A percentile compares a stretch with the other conserved stretches of the same genome.
Evolutionary conservation across 1,140 invertebrate genomes (phyloP).

Genomic region (Camponotus floridanus): DNA sequence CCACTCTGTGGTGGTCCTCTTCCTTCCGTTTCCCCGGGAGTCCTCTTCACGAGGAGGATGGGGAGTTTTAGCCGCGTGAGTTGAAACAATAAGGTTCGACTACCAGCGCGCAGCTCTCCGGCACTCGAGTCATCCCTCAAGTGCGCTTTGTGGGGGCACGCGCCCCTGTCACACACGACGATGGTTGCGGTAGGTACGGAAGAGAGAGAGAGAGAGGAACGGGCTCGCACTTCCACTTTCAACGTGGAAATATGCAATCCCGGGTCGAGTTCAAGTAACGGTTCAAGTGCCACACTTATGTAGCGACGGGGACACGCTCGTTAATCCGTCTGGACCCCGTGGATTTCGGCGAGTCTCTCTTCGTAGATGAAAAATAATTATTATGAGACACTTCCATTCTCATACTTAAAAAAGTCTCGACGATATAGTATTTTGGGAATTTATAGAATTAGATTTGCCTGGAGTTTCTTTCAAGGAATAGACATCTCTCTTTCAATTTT

Average conservation of each 20-base stretch:
- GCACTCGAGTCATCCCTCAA: conserved; percentile 82
- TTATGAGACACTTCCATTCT: background rate
- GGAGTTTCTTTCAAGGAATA: background rate
- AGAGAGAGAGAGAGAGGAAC: conserved; percentile 49
- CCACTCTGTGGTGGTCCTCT: conserved; percentile 71
- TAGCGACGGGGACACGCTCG: background rate
- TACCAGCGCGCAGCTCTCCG: conserved; percentile 71
- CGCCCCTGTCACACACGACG: conserved; percentile 77
- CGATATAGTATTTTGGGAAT: background rate
- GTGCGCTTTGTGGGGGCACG: conserved; percentile 83
- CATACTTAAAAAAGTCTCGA: background rate
- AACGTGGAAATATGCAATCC: conserved; percentile 25
- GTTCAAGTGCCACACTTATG: background rate
- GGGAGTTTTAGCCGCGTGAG: conserved; percentile 52
- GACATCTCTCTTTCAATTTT: background rate
- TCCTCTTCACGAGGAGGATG: conserved; percentile 68
- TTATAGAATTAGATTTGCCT: background rate
- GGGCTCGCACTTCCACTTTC: conserved; percentile 38
- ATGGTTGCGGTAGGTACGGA: conserved; percentile 75
- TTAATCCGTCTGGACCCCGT: conserved; percentile 1
- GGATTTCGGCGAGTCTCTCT: background rate
- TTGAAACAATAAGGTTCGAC: conserved; percentile 83
- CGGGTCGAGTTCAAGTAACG: conserved; percentile 47
- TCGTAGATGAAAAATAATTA: no score
- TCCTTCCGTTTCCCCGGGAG: conserved; percentile 34